phyloP scores from a whole-genome alignment of 2,113 vertebrate species.

The Rhinolophus sinicus region DNA sequence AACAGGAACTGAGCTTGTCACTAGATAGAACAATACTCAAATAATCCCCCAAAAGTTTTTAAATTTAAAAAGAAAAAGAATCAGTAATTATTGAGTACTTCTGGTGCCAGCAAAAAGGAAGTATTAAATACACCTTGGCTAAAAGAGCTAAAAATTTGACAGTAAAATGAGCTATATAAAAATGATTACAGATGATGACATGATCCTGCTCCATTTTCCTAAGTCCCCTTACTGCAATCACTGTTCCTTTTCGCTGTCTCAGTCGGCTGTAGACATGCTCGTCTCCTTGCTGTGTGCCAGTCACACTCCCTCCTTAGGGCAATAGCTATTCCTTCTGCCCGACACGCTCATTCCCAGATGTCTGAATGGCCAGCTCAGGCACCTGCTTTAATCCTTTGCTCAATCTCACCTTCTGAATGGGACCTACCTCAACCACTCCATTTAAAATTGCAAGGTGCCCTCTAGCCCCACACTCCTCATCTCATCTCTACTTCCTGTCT shows the following conservation, averaged over 20 bases:
- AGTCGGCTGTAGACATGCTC: neutral
- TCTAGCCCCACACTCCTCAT: neutral
- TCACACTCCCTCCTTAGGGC: neutral
- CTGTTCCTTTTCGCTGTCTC: neutral
- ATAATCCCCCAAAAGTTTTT: neutral
- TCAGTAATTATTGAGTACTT: neutral
- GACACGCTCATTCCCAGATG: neutral
- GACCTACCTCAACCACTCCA: neutral
- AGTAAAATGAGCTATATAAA: neutral
- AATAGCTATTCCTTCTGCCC: neutral
- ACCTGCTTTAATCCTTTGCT: neutral
- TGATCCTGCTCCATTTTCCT: neutral
- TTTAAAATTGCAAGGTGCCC: neutral
- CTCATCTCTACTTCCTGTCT: neutral
- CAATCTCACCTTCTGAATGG: neutral
- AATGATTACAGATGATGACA: neutral
- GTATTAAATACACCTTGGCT: neutral
- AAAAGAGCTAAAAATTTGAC: neutral
- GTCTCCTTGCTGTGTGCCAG: neutral
- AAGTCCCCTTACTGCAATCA: neutral
- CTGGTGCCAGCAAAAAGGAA: neutral
- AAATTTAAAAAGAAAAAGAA: neutral
- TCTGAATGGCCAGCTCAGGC: neutral
- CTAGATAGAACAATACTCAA: neutral
- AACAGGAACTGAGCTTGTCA: neutral